Evolutionary conservation across 1,140 invertebrate species (phyloP).

Genomic region (Coptotermes formosanus): DNA sequence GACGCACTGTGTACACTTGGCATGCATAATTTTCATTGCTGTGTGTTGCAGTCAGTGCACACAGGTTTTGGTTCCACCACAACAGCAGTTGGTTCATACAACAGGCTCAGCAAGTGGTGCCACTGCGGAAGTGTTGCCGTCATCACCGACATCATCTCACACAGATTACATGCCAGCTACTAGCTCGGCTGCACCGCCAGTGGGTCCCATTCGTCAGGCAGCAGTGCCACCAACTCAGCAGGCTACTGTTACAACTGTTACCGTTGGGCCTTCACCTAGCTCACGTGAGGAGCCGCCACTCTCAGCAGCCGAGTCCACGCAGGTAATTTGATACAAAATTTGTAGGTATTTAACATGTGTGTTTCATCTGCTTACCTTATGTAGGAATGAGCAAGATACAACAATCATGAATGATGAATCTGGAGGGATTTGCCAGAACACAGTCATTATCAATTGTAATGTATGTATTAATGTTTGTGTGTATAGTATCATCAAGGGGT

Average conservation of each 20-base stretch:
- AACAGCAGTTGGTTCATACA: constrained; percentile 55
- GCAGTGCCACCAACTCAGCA: constrained; percentile 45
- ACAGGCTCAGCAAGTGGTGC: constrained; percentile 45
- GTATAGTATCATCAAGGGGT: too few species aligned
- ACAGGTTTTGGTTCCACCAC: constrained; percentile 61
- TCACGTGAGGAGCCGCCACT: constrained; percentile 20
- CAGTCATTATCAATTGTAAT: too few species aligned
- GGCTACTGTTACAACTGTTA: constrained; percentile 21
- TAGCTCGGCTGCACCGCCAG: constrained; percentile 55
- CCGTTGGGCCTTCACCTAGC: not conserved
- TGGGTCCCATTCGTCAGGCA: constrained; percentile 51
- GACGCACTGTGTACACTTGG: too few species aligned
- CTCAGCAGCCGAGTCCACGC: constrained; percentile 36
- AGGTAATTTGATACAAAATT: constrained; percentile 36
- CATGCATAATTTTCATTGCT: too few species aligned
- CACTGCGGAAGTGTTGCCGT: constrained; percentile 50
- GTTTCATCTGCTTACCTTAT: too few species aligned
- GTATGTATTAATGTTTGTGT: too few species aligned
- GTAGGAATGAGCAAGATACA: too few species aligned
- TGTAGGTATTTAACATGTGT: too few species aligned
- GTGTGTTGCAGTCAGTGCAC: constrained; percentile 44
- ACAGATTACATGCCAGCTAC: constrained; percentile 71
- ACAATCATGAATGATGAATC: too few species aligned
- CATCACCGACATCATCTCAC: constrained; percentile 59
- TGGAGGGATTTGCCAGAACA: too few species aligned